Evolutionary conservation across 2,888 invertebrate species (phyloP).

Genomic region (Lycia hirtaria): DNA sequence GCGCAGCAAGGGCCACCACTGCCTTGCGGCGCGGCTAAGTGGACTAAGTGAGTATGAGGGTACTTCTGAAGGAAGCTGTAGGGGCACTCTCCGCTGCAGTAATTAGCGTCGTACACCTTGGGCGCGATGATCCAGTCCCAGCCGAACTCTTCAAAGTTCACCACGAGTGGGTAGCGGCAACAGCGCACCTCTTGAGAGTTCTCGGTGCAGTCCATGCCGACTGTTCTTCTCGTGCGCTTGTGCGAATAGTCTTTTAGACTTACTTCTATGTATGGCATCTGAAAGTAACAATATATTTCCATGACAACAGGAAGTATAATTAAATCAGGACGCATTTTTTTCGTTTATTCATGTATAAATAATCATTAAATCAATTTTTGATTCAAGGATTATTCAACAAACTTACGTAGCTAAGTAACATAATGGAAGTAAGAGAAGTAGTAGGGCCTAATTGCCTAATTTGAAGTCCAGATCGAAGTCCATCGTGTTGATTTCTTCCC

Average conservation of each 20-base stretch:
- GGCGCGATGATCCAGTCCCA: constrained; percentile 99
- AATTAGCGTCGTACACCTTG: constrained; percentile 96
- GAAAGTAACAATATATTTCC: constrained; percentile 48
- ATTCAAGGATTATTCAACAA: no score
- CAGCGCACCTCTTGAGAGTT: constrained; percentile 93
- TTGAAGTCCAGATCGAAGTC: no score
- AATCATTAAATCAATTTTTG: no score
- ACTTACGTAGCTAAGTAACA: no score
- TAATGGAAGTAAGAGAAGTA: no score
- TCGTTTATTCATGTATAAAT: neutral
- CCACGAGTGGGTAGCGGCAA: constrained; percentile 96
- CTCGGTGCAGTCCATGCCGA: constrained; percentile 94
- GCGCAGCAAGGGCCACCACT: constrained; percentile 96
- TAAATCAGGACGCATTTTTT: neutral
- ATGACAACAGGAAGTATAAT: neutral
- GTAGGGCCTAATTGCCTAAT: no score
- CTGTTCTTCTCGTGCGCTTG: constrained; percentile 90
- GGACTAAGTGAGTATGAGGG: constrained; percentile 94
- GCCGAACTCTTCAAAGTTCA: constrained; percentile 97
- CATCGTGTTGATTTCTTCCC: neutral
- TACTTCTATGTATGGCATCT: constrained; percentile 84
- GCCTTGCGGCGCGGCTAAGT: constrained; percentile 90
- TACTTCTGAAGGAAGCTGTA: constrained; percentile 94
- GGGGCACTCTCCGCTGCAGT: constrained; percentile 97
- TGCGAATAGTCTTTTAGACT: constrained; percentile 80